A percentile compares a stretch with the other conserved stretches of the same genome.
Conservation (phyloP, 2,113 vertebrate genomes). For the Rhadina sibilatrix region DNA sequence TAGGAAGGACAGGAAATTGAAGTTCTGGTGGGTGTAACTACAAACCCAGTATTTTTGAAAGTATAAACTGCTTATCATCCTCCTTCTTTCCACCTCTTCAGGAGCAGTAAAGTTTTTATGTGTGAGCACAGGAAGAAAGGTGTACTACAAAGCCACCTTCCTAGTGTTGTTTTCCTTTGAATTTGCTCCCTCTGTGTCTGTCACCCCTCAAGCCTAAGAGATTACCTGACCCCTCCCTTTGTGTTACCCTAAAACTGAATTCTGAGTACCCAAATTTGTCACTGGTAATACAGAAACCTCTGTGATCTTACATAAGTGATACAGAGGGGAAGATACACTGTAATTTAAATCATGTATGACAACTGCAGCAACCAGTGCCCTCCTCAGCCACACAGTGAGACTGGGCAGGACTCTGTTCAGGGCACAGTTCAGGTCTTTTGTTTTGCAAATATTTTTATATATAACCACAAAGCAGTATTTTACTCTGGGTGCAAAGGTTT, state of each 20-base stretch:
- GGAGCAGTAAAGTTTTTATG: not conserved
- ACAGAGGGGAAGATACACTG: accelerated
- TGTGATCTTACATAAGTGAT: not conserved
- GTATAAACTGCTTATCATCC: not conserved
- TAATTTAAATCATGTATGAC: not conserved
- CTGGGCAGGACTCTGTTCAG: not conserved
- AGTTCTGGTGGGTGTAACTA: not conserved
- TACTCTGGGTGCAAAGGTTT: not conserved
- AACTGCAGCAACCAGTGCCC: not conserved
- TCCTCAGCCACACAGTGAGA: not conserved
- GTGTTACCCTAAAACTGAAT: not conserved
- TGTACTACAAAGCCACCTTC: not conserved
- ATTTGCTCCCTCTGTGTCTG: not conserved
- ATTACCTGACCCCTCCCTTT: not conserved
- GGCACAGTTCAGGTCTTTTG: not conserved
- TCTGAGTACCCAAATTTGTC: not conserved
- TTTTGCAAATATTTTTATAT: not conserved
- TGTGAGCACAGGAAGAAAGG: not conserved
- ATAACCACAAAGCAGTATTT: not conserved
- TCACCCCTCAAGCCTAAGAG: accelerated
- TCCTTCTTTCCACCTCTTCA: not conserved
- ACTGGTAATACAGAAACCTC: not conserved
- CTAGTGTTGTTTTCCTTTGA: not conserved
- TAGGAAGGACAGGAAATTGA: not conserved
- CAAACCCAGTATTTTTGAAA: not conserved